A percentile compares a stretch with the other conserved stretches of the same genome.
phyloP scores from a whole-genome alignment of 2,797 vertebrate species.

The Peromyscus aztecus region DNA sequence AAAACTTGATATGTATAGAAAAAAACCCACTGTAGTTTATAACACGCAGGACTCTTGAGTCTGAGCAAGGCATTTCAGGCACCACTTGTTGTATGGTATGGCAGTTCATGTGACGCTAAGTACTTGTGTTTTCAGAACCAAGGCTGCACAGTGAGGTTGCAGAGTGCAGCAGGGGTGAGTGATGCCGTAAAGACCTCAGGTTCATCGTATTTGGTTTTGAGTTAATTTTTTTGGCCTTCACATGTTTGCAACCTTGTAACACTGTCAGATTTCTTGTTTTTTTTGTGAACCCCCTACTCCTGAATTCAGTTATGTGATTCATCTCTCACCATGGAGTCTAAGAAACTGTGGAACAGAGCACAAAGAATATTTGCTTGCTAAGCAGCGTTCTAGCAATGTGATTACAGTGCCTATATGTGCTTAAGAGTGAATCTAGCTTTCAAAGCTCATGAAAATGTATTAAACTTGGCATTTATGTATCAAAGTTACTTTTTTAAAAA shows the following conservation, averaged over 20 bases:
- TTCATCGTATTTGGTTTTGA: not conserved
- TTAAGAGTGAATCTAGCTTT: not conserved
- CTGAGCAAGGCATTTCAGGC: not conserved
- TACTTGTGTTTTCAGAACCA: not conserved
- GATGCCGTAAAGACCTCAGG: not conserved
- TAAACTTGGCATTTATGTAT: not conserved
- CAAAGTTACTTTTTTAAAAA: constrained; percentile 57
- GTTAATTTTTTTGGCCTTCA: not conserved
- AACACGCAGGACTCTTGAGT: not conserved
- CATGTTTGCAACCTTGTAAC: not conserved
- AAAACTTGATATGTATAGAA: not conserved
- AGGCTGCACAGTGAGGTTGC: not conserved
- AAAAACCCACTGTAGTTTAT: not conserved
- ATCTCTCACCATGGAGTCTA: not conserved
- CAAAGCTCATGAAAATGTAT: constrained; percentile 14
- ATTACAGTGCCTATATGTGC: not conserved
- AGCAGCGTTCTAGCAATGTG: not conserved
- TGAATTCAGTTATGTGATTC: not conserved
- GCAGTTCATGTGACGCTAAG: not conserved
- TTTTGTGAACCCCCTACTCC: not conserved
- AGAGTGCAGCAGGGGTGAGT: not conserved
- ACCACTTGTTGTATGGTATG: not conserved
- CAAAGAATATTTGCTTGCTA: not conserved
- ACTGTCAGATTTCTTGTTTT: not conserved
- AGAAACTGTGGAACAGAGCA: not conserved